phyloP scores from a whole-genome alignment of 2,113 vertebrate genomes.

The Notechis scutatus region DNA sequence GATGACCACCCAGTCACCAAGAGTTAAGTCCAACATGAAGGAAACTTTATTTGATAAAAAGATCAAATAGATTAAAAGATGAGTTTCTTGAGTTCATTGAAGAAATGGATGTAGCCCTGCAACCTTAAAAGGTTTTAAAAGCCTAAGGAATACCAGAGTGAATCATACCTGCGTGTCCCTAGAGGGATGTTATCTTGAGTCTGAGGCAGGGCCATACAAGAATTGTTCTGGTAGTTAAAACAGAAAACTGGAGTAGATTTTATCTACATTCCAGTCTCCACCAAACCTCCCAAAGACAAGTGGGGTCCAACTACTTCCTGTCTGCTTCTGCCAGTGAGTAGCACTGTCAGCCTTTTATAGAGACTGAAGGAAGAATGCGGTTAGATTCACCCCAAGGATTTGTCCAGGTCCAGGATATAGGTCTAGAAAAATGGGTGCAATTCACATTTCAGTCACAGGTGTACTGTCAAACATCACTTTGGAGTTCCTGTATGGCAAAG shows the following conservation, averaged over 20 bases:
- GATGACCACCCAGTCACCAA: neutral
- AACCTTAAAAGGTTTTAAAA: neutral
- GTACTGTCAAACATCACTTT: neutral
- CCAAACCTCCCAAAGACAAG: neutral
- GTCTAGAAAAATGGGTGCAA: neutral
- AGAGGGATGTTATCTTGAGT: neutral
- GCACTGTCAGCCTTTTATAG: too few relatives aligned
- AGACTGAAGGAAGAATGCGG: neutral
- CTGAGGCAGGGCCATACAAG: neutral
- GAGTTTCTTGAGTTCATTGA: neutral
- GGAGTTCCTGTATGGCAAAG: neutral
- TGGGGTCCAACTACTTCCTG: neutral
- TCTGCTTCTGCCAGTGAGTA: neutral
- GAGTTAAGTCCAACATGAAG: neutral
- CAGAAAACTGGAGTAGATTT: neutral
- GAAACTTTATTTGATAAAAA: neutral
- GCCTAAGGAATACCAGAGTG: neutral
- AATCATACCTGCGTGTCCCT: neutral
- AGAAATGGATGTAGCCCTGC: neutral
- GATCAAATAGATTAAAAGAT: neutral
- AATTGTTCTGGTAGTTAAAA: neutral
- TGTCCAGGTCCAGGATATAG: neutral
- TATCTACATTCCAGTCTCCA: neutral
- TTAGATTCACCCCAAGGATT: neutral
- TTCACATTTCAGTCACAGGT: neutral